phyloP scores from a whole-genome alignment of 2,113 vertebrate species.

The Lagenorhynchus albirostris region DNA sequence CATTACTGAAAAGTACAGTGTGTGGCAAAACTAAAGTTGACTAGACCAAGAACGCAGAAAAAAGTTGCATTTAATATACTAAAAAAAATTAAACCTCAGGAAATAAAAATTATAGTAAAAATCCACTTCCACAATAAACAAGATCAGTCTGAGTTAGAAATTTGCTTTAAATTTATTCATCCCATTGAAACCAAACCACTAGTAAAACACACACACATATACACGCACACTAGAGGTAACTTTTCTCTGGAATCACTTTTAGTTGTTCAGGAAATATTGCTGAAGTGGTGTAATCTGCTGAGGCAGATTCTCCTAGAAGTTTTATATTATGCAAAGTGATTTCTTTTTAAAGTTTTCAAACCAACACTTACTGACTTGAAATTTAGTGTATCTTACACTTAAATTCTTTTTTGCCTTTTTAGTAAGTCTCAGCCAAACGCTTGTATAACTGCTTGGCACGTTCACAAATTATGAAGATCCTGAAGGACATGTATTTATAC shows the following conservation, averaged over 20 bases:
- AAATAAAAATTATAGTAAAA: not conserved
- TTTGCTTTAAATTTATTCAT: not conserved
- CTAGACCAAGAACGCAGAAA: not conserved
- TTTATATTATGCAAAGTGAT: not conserved
- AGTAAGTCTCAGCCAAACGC: slow-evolving; percentile 33
- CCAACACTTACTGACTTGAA: not conserved
- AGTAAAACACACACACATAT: not conserved
- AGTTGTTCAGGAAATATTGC: not conserved
- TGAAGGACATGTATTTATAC: not conserved
- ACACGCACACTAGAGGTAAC: not conserved
- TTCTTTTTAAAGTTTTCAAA: slow-evolving; percentile 13
- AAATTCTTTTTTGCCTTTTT: not conserved
- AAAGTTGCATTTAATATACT: not conserved
- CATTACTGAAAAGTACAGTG: not conserved
- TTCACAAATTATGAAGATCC: slow-evolving; percentile 13
- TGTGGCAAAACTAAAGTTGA: not conserved
- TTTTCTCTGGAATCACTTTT: not conserved
- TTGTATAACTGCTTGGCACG: not conserved
- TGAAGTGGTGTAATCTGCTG: not conserved
- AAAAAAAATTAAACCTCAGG: not conserved
- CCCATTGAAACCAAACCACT: not conserved
- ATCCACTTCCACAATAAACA: not conserved
- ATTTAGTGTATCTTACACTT: not conserved
- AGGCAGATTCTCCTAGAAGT: not conserved
- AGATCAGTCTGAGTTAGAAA: not conserved